phyloP scores from a whole-genome alignment of 2,113 vertebrate genomes.

The Aphelocoma coerulescens region DNA sequence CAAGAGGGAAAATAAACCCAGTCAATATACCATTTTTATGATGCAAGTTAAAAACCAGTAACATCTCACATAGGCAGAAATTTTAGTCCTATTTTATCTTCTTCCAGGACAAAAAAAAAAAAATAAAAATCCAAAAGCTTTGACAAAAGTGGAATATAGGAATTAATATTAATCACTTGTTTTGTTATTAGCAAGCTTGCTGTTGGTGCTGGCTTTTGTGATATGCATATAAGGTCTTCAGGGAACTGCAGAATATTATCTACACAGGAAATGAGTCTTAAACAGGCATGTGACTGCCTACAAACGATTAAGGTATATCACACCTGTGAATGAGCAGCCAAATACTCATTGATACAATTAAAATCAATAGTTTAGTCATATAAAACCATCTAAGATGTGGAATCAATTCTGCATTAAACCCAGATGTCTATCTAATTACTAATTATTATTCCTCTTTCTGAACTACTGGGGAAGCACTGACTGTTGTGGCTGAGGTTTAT shows the following conservation, averaged over 20 bases:
- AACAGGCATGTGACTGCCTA: constrained; percentile 11
- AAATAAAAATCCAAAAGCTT: constrained; percentile 41
- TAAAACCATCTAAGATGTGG: neutral
- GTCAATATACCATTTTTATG: neutral
- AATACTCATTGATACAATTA: constrained; percentile 42
- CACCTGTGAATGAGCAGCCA: neutral
- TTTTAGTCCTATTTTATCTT: constrained; percentile 22
- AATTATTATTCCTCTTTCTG: neutral
- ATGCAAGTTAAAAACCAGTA: neutral
- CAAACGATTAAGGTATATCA: constrained; percentile 16
- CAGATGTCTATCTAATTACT: neutral
- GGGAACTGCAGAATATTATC: constrained; percentile 14
- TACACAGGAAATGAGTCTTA: constrained; percentile 30
- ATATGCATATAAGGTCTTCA: constrained; percentile 49
- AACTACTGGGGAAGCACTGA: neutral
- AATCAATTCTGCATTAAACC: neutral
- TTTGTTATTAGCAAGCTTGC: constrained; percentile 55
- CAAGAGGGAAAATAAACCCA: neutral
- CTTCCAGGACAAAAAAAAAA: constrained; percentile 21
- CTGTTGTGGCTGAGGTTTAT: neutral
- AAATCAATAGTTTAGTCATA: constrained; percentile 29
- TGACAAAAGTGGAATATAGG: constrained; percentile 28
- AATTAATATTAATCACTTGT: constrained; percentile 72
- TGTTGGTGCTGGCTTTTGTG: constrained; percentile 60
- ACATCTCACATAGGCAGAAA: neutral